Evolutionary conservation across 2,113 vertebrate genomes (phyloP), one percentile per base, ranked within the genome.

Genomic region (Sterrhoptilus dennistouni): DNA sequence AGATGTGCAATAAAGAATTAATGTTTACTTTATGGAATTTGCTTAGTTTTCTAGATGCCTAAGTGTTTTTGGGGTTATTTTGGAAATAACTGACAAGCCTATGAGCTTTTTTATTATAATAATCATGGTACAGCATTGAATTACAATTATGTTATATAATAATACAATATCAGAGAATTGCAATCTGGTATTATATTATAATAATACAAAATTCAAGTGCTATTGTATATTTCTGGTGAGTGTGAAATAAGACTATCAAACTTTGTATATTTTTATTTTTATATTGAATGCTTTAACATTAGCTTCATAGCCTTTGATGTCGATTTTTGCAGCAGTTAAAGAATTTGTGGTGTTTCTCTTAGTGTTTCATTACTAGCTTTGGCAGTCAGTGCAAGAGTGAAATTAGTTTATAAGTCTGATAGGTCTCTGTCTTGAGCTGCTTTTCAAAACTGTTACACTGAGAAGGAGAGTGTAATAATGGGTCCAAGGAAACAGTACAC

Each of bases 31-130:
- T 59, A 44, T 12, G 16, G 16, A 83, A 29, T 40, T 76, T 68
- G 5, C 12, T 11, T 60, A 28, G 6, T 22, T 72, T 90, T 60
- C 12, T 54, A 78, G 64, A 8, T 2, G 0, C 1, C 2, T 33
- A 20, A 52, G 8, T 25, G 8, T 17, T 47, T 66, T 31, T 12
- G 45, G 45, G 25, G 2, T 20, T 42, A 38, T 14, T 40, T 40
- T n/a, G 1, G n/a, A n/a, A n/a, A n/a, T 59, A 74, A 85, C 11
- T 3, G 1, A 47, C 9, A 65, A 64, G 2, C 2, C 1, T 38
- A 29, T 38, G 6, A 71, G 20, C 0, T 76, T 79, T 25, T 29
- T 54, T 35, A 17, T 24, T 35, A 19, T 21, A 40, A n/a, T 24
- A 40, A 25, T 20, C 31, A 2, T 10, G 1, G 29, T 47, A 27